Percentiles rank a stretch among this genome's conserved stretches.
phyloP scores from a whole-genome alignment of 2,888 invertebrate species.

The Malthinus seriepunctatus region DNA sequence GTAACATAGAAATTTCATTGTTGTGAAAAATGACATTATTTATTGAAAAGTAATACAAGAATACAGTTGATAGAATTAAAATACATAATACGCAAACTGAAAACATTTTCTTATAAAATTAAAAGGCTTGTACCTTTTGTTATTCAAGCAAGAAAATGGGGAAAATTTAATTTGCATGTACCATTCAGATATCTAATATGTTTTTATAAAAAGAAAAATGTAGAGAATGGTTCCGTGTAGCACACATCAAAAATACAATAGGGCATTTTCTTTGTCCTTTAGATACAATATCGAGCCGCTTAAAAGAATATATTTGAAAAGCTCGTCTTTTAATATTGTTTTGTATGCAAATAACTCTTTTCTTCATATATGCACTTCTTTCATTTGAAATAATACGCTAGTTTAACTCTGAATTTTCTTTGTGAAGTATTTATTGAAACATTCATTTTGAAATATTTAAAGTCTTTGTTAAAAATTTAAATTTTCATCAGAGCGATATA shows the following conservation, averaged over 20 bases:
- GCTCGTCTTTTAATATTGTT: constrained; percentile 25
- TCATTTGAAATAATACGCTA: constrained; percentile 18
- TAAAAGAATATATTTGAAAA: constrained; percentile 27
- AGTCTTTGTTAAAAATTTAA: neutral
- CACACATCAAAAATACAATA: constrained; percentile 27
- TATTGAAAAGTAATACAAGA: too few species aligned
- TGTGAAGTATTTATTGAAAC: neutral
- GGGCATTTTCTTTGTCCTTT: constrained; percentile 28
- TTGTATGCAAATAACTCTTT: constrained; percentile 24
- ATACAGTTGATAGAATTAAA: neutral
- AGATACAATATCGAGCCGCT: constrained; percentile 25
- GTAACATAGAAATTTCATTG: too few species aligned
- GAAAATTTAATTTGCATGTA: constrained; percentile 27
- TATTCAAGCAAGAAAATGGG: constrained; percentile 12
- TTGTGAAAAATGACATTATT: too few species aligned
- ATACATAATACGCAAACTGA: too few species aligned
- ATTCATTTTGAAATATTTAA: neutral
- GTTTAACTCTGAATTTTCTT: constrained; percentile 3
- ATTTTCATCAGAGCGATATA: neutral
- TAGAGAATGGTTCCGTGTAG: constrained; percentile 23
- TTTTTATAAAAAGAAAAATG: constrained; percentile 24
- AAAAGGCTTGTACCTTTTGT: constrained; percentile 22
- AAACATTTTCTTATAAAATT: constrained; percentile 17
- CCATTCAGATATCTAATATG: constrained; percentile 27
- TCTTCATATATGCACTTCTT: constrained; percentile 20